phyloP scores from a whole-genome alignment of 2,113 vertebrate species.

The Sterrhoptilus dennistouni region DNA sequence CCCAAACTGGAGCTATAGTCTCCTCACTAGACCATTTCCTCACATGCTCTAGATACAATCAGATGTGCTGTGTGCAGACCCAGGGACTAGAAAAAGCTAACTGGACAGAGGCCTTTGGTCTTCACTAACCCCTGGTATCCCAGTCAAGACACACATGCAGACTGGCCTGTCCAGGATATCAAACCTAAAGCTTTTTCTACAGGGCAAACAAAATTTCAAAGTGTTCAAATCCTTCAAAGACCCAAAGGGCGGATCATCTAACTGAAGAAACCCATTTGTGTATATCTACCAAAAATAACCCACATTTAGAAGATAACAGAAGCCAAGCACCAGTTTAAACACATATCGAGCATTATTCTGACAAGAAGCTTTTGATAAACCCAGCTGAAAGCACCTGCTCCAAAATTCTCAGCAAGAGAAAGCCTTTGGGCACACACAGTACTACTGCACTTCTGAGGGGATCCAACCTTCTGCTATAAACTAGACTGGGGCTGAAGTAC shows the following conservation, averaged over 20 bases:
- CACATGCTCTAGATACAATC: fast-evolving
- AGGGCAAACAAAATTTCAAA: neutral
- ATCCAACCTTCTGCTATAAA: neutral
- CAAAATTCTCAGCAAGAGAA: neutral
- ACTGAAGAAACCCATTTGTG: neutral
- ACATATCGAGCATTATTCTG: neutral
- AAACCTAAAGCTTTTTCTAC: neutral
- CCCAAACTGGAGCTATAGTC: neutral
- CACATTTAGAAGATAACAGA: neutral
- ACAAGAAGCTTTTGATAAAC: neutral
- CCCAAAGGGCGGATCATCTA: neutral
- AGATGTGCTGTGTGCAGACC: too few species aligned
- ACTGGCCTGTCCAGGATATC: neutral
- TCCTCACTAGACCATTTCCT: neutral
- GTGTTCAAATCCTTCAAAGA: neutral
- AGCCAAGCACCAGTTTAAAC: neutral
- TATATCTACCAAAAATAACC: neutral
- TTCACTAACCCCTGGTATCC: neutral
- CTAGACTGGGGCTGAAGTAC: neutral
- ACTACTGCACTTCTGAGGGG: neutral
- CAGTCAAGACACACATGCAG: neutral
- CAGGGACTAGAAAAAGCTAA: neutral
- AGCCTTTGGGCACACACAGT: neutral
- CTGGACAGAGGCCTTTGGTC: neutral
- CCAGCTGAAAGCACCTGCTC: neutral